Evolutionary conservation across 1,140 invertebrate genomes (phyloP).

Genomic region (Brachionus rotundiformis): DNA sequence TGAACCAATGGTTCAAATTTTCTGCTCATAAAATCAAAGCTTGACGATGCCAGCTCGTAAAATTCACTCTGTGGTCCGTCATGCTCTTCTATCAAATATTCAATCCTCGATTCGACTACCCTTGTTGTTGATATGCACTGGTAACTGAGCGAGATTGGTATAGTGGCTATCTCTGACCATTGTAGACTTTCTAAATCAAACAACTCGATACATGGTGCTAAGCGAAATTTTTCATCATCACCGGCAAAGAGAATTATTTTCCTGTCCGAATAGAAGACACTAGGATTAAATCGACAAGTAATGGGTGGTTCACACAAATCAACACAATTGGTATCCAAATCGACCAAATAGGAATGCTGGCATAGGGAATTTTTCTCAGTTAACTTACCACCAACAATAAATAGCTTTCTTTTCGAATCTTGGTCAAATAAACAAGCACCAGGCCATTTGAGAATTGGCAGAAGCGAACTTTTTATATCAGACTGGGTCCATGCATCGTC

Average conservation of each 20-base stretch:
- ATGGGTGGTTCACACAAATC: conserved; percentile 10
- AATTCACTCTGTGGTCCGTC: conserved; percentile 38
- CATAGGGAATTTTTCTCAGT: conserved; percentile 17
- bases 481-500: conserved; percentile 27
- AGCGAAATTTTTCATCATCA: conserved; percentile 50
- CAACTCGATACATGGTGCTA: conserved; percentile 49
- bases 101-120: neutral
- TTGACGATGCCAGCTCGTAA: conserved; percentile 38
- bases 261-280: conserved; percentile 21
- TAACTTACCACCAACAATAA: conserved; percentile 45
- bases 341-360: conserved; percentile 19
- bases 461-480: neutral
- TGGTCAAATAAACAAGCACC: conserved; percentile 31
- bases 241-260: conserved; percentile 44
- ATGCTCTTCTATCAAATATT: conserved; percentile 50
- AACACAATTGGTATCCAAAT: neutral
- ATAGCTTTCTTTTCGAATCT: neutral
- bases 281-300: conserved; percentile 49
- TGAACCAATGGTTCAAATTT: neutral
- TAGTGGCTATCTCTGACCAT: conserved; percentile 47
- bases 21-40: conserved; percentile 31
- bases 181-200: conserved; percentile 44
- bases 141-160: conserved; percentile 39
- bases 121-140: conserved; percentile 33
- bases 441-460: conserved; percentile 51